Evolutionary conservation across 2,888 invertebrate species (phyloP).

Genomic region (Orchesella flavescens): DNA sequence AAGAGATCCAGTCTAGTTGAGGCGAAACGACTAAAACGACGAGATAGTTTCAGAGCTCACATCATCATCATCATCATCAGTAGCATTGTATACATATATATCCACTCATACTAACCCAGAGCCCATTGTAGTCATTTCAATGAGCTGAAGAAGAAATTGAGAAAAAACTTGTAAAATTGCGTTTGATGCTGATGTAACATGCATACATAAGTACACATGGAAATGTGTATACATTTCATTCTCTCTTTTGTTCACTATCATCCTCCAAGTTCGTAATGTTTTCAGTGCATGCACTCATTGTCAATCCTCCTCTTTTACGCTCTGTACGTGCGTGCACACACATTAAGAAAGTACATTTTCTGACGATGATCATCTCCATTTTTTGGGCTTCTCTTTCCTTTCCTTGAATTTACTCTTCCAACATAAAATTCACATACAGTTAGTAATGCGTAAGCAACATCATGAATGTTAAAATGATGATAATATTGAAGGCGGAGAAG

Average conservation of each 20-base stretch:
- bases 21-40: not conserved
- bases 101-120: constrained; percentile 8
- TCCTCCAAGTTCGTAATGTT: constrained; percentile 12
- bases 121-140: constrained; percentile 33
- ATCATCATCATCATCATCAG: constrained; percentile 20
- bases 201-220: not conserved
- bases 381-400: not conserved
- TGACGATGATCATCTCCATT: constrained; percentile 49
- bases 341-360: constrained; percentile 57
- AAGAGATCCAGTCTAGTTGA: constrained; percentile 23
- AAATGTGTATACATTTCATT: not conserved
- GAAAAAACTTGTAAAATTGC: constrained; percentile 9
- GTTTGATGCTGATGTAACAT: constrained; percentile 23
- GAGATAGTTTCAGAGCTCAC: not conserved
- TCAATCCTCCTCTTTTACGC: constrained; percentile 43
- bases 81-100: not conserved
- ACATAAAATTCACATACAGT: constrained; percentile 11
- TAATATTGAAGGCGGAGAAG: not conserved
- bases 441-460: constrained; percentile 21
- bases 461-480: constrained; percentile 52
- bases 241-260: not conserved
- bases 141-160: constrained; percentile 38
- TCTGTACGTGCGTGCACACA: constrained; percentile 55
- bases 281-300: constrained; percentile 26
- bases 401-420: constrained; percentile 9